Base-by-base conservation (phyloP, 2,113 vertebrate species). In the Excalfactoria chinensis region DNA sequence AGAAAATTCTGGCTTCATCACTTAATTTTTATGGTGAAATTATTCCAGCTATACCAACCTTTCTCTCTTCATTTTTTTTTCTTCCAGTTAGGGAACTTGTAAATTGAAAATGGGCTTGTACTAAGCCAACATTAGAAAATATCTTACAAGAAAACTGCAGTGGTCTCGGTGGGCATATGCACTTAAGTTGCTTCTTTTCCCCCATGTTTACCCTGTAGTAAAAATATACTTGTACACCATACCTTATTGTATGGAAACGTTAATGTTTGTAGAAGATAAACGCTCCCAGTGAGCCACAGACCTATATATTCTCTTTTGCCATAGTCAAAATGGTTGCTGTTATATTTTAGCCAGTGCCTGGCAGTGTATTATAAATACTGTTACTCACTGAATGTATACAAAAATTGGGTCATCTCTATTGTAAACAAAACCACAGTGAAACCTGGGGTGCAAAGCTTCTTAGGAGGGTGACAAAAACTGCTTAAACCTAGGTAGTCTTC, bases 391-490 rank as follows among this genome's bases (percentile, higher is more conserved):
- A 80, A 70, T 60, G 77, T 19, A 80, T 89, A 87, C 26, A 92
- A 87, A 88, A 93, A 62, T 34, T 14, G 58, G 62, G 68, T 93
- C 43, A 68, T 62, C 72, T 88, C 19, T 89, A 94, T 68, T 93
- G 93, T 94, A 91, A 93, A 89, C 40, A 89, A 95, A 96, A 77
- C 91, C 93, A 94, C 91, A 96, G 91, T 94, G 93, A 94, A 92
- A 87, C 46, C 87, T 89, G 82, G 94, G 75, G 82, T 83, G 89
- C 80, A 94, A 92, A 85, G 74, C 87, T 91, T 74, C 71, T 86
- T 72, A 48, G 46, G 63, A 82, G 35, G 72, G 88, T 80, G 69
- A 86, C 35, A 84, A 91, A 95, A 89, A 62, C 37, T 91, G 48
- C 72, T 78, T 74, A 88, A 83, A 72, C 75, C 87, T 91, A 92